A percentile compares a stretch with the other conserved stretches of the same genome.
Evolutionary conservation across 2,888 invertebrate species (phyloP).

Genomic region (Drosophila kanekoi): DNA sequence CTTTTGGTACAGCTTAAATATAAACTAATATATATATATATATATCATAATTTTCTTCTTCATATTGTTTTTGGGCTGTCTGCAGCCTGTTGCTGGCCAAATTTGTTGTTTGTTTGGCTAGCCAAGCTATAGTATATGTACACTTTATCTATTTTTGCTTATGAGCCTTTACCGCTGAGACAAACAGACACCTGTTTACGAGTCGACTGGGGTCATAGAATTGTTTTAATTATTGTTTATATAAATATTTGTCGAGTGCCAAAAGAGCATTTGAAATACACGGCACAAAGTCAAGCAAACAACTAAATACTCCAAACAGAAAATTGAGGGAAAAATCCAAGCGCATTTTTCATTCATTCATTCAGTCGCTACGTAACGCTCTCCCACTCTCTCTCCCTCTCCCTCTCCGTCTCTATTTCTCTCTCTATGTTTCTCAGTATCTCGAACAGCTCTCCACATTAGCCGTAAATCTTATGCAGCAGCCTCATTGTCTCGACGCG

Average conservation of each 20-base stretch:
- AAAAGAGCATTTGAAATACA: constrained; percentile 52
- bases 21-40: constrained; percentile 15
- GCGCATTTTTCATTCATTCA: constrained; percentile 66
- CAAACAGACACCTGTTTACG: constrained; percentile 67
- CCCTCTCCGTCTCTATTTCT: constrained; percentile 9
- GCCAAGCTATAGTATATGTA: constrained; percentile 23
- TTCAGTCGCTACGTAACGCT: constrained; percentile 7
- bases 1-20: constrained; percentile 39
- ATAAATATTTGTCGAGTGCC: constrained; percentile 44
- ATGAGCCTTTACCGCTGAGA: constrained; percentile 43
- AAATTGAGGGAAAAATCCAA: constrained; percentile 52
- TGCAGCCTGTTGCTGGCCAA: constrained; percentile 33
- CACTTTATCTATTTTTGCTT: constrained; percentile 63
- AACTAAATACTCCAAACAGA: constrained; percentile 54
- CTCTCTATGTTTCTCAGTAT: constrained; percentile 6
- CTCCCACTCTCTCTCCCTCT: constrained; percentile 3
- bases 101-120: constrained; percentile 40
- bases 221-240: constrained; percentile 32
- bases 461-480: constrained; percentile 37
- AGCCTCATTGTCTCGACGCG: constrained; percentile 31
- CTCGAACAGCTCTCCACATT: constrained; percentile 25
- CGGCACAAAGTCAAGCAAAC: constrained; percentile 66
- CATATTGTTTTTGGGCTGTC: constrained; percentile 7
- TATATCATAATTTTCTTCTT: neutral
- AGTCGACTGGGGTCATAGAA: constrained; percentile 18